Evolutionary conservation across 1,140 invertebrate genomes (phyloP).

Genomic region (Drosophila setifemur): DNA sequence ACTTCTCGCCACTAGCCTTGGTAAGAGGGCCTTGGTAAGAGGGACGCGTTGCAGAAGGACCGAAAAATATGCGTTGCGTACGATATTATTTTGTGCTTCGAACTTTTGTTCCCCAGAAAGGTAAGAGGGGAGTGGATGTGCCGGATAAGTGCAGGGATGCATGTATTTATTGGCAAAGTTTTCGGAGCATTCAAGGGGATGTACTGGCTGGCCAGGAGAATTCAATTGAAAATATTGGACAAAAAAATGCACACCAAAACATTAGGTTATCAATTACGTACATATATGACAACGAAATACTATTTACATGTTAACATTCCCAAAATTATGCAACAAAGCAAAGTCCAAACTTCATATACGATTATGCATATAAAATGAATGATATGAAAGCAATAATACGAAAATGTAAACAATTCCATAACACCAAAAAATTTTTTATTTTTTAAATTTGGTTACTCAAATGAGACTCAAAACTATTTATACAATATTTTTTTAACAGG

Average conservation of each 20-base stretch:
- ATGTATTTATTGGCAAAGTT: constrained; percentile 50
- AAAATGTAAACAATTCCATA: too few relatives aligned
- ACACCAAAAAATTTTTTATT: too few relatives aligned
- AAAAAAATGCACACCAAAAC: neutral
- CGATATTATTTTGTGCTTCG: constrained; percentile 73
- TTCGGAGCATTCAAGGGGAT: constrained; percentile 5
- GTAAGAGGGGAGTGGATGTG: constrained; percentile 15
- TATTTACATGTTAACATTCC: neutral
- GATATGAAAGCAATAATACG: too few relatives aligned
- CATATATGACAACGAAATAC: too few relatives aligned
- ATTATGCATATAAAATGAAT: too few relatives aligned
- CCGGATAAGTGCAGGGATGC: constrained; percentile 46
- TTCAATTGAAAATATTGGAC: constrained; percentile 10
- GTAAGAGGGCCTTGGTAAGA: neutral
- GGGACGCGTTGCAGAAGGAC: constrained; percentile 37
- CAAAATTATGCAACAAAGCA: too few relatives aligned
- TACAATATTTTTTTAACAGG: too few relatives aligned
- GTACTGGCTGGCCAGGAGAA: constrained; percentile 3
- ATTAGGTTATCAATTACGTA: neutral
- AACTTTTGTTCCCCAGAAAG: constrained; percentile 54
- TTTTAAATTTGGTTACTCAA: too few relatives aligned
- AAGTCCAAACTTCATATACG: too few relatives aligned
- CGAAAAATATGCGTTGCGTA: constrained; percentile 68
- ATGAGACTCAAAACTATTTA: too few relatives aligned
- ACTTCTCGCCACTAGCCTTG: constrained; percentile 16